phyloP scores from a whole-genome alignment of 2,888 invertebrate species.

The Xanthia icteritia region DNA sequence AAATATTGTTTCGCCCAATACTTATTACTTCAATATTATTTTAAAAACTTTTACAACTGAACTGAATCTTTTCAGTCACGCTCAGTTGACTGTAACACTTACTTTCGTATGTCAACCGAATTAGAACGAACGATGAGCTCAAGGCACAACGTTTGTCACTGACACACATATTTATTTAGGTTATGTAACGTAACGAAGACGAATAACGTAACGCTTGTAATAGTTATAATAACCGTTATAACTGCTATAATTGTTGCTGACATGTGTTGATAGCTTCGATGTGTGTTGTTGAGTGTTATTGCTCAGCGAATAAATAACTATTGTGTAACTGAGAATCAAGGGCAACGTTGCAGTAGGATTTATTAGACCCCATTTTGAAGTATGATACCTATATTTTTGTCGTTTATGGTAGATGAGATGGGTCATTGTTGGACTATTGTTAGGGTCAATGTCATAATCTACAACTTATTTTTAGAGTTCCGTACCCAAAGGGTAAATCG shows the following conservation, averaged over 20 bases:
- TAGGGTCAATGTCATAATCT: background rate
- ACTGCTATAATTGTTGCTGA: slow-evolving; percentile 59
- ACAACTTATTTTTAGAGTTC: too few relatives aligned
- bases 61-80: slow-evolving; percentile 27
- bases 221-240: slow-evolving; percentile 57
- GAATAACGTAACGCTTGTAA: slow-evolving; percentile 56
- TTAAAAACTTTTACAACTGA: background rate
- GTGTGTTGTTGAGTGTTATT: slow-evolving; percentile 37
- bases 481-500: too few relatives aligned
- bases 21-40: background rate
- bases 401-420: background rate
- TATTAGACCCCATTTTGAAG: slow-evolving; percentile 8
- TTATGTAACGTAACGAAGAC: slow-evolving; percentile 56
- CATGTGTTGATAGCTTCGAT: slow-evolving; percentile 57
- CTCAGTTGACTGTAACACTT: slow-evolving; percentile 42
- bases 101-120: slow-evolving; percentile 51
- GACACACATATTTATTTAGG: slow-evolving; percentile 63
- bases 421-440: background rate
- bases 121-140: slow-evolving; percentile 56
- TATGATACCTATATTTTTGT: slow-evolving; percentile 6
- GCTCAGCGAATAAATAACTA: slow-evolving; percentile 8
- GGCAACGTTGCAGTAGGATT: slow-evolving; percentile 4
- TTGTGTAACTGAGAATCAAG: slow-evolving; percentile 39
- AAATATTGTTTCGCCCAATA: background rate
- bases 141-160: slow-evolving; percentile 54